Base-by-base conservation (phyloP, 1,140 invertebrate species). In the Lepeophtheirus salmonis region DNA sequence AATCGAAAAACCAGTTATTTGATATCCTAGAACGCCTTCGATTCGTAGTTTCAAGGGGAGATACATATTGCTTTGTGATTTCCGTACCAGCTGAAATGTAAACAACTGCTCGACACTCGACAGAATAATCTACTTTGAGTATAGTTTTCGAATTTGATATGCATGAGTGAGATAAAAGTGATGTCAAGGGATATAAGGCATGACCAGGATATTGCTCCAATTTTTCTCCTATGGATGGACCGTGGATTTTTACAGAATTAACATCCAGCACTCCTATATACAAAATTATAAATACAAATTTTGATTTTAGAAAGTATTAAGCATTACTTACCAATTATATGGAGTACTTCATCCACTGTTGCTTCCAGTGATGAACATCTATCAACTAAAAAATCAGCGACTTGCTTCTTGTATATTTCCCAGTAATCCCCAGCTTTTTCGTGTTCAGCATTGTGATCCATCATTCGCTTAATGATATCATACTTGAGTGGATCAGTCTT, bases 201-300 rank as follows among this genome's bases (percentile, higher is more conserved):
- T 57, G 55, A 2, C 55, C 55, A 23, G 52, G 52, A 24, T 54
- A 3, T 23, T 20, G 17, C 13, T 2, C 26, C 14, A 41, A 21
- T 2, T n/a, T 26, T 12, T 20, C 23, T 0, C 80, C 82, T 18
- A 84, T 75, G 0, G 79, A 74, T 0, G 59, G 61, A 20, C 60
- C 60, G 1, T 84, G 84, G 0, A 87, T 78, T 71, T 88, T 84
- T 67, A 87, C 84, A 0, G 79, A 83, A 67, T 89, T 88, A 14
- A 86, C 79, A 77, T 82, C 79, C 20, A 87, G 65, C 59, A 86
- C 81, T 0, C 84, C 84, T 63, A 79, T 80, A 13, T 84, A 73
- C 54, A 73, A 77, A 65, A 81, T 75, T 21, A 88, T 82, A 64
- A 84, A 78, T 56, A 83, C 79, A n/a, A 6, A 18, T 18, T 4